phyloP scores from a whole-genome alignment of 2,113 vertebrate species.

The Pantherophis guttatus region DNA sequence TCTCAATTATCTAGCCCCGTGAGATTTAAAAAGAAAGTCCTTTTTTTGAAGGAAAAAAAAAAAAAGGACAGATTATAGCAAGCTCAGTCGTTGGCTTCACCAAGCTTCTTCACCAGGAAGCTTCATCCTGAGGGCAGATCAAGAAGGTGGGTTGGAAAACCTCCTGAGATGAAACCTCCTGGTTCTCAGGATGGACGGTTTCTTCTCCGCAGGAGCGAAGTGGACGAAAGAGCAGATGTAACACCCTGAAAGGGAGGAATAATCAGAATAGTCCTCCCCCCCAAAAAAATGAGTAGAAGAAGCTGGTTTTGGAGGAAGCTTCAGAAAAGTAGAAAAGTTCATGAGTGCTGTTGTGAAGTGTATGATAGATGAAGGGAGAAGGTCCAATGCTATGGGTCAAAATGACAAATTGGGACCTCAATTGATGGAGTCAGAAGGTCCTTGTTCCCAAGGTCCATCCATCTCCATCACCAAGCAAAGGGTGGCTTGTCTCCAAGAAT shows the following conservation, averaged over 20 bases:
- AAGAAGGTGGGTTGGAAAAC: too few species aligned
- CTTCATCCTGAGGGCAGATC: too few species aligned
- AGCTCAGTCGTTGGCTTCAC: too few species aligned
- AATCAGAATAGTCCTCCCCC: background rate
- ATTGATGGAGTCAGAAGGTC: background rate
- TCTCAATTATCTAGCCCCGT: too few species aligned
- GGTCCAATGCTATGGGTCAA: conserved; percentile 15
- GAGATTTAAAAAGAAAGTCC: too few species aligned
- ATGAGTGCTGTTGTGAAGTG: background rate
- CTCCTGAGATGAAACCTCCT: too few species aligned
- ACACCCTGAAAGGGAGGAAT: background rate
- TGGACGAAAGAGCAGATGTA: background rate
- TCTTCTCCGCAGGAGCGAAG: too few species aligned
- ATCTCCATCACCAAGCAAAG: background rate
- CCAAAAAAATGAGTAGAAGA: background rate
- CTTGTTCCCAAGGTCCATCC: background rate
- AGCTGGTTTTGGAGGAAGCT: background rate
- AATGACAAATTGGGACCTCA: conserved; percentile 32
- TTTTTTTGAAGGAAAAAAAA: too few species aligned
- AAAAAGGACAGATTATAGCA: too few species aligned
- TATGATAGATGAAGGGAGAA: conserved; percentile 40
- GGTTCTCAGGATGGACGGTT: too few species aligned
- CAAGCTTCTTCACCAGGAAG: too few species aligned
- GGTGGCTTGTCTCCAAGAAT: background rate
- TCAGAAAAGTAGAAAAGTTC: background rate